Base-by-base conservation (phyloP, 1,140 invertebrate species). In the Ooceraea biroi region DNA sequence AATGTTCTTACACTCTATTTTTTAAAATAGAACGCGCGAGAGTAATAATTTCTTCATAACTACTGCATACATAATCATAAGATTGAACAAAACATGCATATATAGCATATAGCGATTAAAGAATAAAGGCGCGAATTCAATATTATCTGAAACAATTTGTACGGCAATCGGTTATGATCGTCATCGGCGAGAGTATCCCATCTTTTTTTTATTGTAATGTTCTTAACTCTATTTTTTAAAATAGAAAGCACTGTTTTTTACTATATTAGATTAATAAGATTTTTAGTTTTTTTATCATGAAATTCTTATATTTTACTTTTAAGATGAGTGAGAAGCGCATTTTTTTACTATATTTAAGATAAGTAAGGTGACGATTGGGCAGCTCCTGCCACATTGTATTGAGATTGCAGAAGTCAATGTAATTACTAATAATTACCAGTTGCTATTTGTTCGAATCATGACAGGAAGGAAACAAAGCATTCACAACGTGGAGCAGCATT, bases 381-480 rank as follows among this genome's bases (percentile, higher is more conserved):
- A 41, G 25, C 44, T 88, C 41, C 74, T 71, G 71, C 50, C 44
- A 76, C 30, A 11, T 8, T 78, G n/a, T 55, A 69, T 82, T 25
- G 46, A 22, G 17, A 69, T 63, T 69, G 12, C 50, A 30, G n/a
- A 76, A 55, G 50, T 74, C 74, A 41, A 27, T 30, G n/a, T 27
- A 48, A 78, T 84, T 66, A 44, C 7, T 36, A 36, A 3, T 25
- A 11, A 52, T 85, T 36, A 63, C 72, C 19, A 55, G 41, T 46
- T 52, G n/a, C 61, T 36, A 19, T 25, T 68, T 52, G 11, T 60
- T 30, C 11, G 46, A 65, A 60, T 52, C 22, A 25, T 61, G 11
- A 55, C 10, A 76, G 5, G 41, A 22, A 41, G 17, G 7, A 7
- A 36, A 12, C 66, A 44, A 52, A 48, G 50, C 19, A 25, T 17